Evolutionary conservation across 1,140 invertebrate genomes (phyloP).

Genomic region (Musca vetustissima): DNA sequence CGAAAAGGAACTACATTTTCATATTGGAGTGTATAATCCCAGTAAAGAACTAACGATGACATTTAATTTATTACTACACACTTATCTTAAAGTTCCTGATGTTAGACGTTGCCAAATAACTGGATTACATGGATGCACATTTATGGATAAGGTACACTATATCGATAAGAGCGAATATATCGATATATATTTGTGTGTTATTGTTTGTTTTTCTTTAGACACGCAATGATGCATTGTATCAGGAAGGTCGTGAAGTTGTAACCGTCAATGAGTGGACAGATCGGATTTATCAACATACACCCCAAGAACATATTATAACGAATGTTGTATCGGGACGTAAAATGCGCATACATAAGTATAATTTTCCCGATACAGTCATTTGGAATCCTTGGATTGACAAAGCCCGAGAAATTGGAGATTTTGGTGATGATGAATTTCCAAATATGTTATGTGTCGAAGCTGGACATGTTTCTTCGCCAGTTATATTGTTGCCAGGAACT

Average conservation of each 20-base stretch:
- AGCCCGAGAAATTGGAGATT: slow-evolving; percentile 88
- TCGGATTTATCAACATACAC: slow-evolving; percentile 89
- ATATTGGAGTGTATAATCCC: slow-evolving; percentile 88
- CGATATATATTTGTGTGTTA: not conserved
- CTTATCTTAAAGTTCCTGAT: slow-evolving; percentile 94
- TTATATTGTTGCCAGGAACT: slow-evolving; percentile 82
- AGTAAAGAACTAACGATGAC: slow-evolving; percentile 87
- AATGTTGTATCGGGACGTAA: slow-evolving; percentile 89
- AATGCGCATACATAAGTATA: slow-evolving; percentile 90
- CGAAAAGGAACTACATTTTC: slow-evolving; percentile 89
- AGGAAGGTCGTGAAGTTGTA: slow-evolving; percentile 86
- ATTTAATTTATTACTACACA: slow-evolving; percentile 91
- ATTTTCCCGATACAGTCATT: slow-evolving; percentile 91
- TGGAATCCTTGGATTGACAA: slow-evolving; percentile 97
- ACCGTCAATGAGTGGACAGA: slow-evolving; percentile 90
- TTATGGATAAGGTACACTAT: slow-evolving; percentile 82
- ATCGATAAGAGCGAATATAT: not conserved
- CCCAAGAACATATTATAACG: slow-evolving; percentile 88
- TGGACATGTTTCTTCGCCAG: slow-evolving; percentile 82
- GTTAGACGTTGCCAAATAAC: slow-evolving; percentile 87
- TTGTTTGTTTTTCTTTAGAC: slow-evolving; percentile 59
- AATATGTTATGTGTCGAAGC: slow-evolving; percentile 96
- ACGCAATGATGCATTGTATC: slow-evolving; percentile 77
- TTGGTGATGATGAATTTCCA: slow-evolving; percentile 92
- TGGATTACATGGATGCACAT: slow-evolving; percentile 87